Evolutionary conservation across 2,797 vertebrate species (phyloP), one percentile per base, ranked within the genome.

Genomic region (Podargus strigoides): DNA sequence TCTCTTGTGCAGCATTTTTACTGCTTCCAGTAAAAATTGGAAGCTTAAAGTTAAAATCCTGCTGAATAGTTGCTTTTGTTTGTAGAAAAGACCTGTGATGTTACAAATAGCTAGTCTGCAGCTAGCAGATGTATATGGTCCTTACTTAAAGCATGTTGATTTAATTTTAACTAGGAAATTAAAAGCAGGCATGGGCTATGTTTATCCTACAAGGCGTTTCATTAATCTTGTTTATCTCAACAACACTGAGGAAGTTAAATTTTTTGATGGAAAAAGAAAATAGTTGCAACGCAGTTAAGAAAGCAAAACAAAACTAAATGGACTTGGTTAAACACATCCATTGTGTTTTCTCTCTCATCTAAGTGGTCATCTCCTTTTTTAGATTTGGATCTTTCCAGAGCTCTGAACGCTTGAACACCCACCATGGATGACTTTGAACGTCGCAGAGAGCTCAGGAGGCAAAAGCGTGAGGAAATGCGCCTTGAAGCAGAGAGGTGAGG

Each of bases 401-500:
- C 95, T 97, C 95, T 95, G 96, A 87, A 89, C 91, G 2, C 75
- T 93, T 86, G 67, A 98, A 97, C 94, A 96, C 96, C 90, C 97
- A 97, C 94, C 98, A 99, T 99, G 99, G 99, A 99, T 96, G 99
- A 99, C 97, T 99, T 99, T 96, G 99, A 99, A 96, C 98, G 98
- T 97, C 99, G 99, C 98, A 98, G 99, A 97, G 99, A 99, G 89
- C 98, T 99, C 90, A 98, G 99, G 97, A 99, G 99, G 97, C 99
- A 99, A 98, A 99, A 99, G 97, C 98, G 99, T 26, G 99, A 99
- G 97, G 99, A 99, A 98, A 99, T 99, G 99, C 98, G 99, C 27
- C 97, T 99, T 56, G 99, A 99, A 97, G 98, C 98, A 15, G 99
- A 99, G 94, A 99, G 99, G 99, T 99, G 97, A 98, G 89, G 83